These are phyloP conservation scores for Yponomeuta evonymella DNA, from an alignment of 2,888 invertebrate species.

Conservation along the genomic window DNA sequence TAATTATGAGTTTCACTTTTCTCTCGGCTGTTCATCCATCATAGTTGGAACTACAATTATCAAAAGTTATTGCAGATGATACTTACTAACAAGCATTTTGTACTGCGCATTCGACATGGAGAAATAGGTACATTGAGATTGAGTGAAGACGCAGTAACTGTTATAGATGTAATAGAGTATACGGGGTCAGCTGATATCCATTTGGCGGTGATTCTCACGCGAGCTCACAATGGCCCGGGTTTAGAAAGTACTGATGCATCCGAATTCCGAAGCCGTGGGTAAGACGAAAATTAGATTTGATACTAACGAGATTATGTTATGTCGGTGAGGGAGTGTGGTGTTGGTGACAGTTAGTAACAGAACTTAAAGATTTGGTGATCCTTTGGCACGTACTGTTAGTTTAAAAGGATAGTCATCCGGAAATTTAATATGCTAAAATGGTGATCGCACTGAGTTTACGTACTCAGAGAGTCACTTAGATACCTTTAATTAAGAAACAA, in stretches of 20 bases:
- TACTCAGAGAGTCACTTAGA: too few species aligned
- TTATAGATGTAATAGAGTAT: background rate
- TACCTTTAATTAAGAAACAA: too few species aligned
- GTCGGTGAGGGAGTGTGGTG: background rate
- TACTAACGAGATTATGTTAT: background rate
- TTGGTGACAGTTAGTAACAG: background rate
- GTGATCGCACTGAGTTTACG: too few species aligned
- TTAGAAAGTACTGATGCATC: background rate
- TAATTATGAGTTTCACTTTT: conserved; percentile 3
- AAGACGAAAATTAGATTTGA: background rate
- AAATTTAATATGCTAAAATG: too few species aligned
- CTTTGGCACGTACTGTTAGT: background rate
- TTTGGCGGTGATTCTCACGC: background rate
- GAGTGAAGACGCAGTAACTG: background rate
- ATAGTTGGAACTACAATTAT: background rate
- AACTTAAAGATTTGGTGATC: background rate
- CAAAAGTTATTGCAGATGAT: background rate
- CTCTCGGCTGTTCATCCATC: background rate
- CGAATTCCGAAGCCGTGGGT: conserved; percentile 1
- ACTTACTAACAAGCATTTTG: too few species aligned
- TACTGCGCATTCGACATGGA: background rate
- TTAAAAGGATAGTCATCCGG: background rate
- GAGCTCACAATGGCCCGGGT: background rate
- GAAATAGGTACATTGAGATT: background rate
- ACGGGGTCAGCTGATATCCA: background rate